A percentile compares a stretch with the other conserved stretches of the same genome.
These are phyloP conservation scores for Andinoacara biseriatus DNA, from an alignment of 2,113 vertebrate genomes.

Conservation along the genomic window DNA sequence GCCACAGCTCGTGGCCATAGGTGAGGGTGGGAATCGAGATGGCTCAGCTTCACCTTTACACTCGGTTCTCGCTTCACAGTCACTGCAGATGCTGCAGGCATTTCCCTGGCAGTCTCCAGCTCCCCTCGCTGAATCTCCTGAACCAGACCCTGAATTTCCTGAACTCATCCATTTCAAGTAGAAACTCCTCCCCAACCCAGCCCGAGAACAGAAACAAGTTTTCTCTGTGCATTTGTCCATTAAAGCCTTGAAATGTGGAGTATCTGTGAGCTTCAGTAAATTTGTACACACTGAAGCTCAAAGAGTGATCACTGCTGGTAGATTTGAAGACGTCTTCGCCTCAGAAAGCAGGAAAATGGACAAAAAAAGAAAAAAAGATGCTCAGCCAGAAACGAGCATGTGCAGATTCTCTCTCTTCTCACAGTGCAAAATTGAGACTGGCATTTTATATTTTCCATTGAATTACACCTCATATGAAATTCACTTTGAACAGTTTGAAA, in stretches of 20 bases:
- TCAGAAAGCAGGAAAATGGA: constrained; percentile 1
- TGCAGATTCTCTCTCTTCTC: constrained; percentile 38
- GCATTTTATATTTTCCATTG: constrained; percentile 73
- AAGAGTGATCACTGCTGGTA: neutral
- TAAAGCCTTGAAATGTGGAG: no score
- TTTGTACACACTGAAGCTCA: neutral
- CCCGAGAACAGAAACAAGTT: neutral
- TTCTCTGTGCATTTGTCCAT: neutral
- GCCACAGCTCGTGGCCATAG: neutral
- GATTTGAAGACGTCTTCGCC: constrained; percentile 8
- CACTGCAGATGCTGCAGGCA: neutral
- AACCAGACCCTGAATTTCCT: no score
- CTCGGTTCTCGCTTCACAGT: neutral
- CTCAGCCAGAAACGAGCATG: constrained; percentile 1
- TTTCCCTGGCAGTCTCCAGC: no score
- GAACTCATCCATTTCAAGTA: neutral
- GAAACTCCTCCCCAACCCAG: neutral
- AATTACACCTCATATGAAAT: constrained; percentile 73
- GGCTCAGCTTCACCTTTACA: neutral
- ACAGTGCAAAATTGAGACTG: constrained; percentile 55
- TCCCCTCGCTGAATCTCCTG: no score
- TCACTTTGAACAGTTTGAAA: constrained; percentile 78
- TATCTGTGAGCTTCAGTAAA: no score
- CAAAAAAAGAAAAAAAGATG: constrained; percentile 19
- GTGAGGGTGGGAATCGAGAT: neutral